Conservation (phyloP, 1,140 invertebrate species). For the Diuraphis noxia region DNA sequence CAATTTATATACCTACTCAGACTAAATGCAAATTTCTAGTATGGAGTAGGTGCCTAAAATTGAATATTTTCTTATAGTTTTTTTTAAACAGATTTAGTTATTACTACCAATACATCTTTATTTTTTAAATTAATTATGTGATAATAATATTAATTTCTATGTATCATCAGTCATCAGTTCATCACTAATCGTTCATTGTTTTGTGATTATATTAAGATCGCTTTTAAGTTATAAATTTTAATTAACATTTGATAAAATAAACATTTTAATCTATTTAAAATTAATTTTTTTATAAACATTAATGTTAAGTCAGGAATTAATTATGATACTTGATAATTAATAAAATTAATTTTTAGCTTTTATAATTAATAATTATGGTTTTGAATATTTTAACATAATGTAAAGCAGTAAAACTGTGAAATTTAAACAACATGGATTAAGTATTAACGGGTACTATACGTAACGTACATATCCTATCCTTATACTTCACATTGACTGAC, state of each 20-base stretch:
- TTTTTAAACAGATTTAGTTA: neutral
- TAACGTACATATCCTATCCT: too few relatives aligned
- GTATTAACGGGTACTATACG: neutral
- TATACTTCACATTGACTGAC: neutral
- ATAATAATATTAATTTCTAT: neutral
- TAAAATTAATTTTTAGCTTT: neutral
- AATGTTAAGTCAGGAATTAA: neutral
- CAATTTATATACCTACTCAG: neutral
- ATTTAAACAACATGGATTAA: neutral
- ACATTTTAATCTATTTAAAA: too few relatives aligned
- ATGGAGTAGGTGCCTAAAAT: neutral
- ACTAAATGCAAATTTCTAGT: neutral
- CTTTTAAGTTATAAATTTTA: neutral
- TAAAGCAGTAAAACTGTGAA: neutral
- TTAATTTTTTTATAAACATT: too few relatives aligned
- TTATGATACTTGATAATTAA: neutral
- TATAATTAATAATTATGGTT: neutral
- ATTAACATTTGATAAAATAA: too few relatives aligned
- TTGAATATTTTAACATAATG: neutral
- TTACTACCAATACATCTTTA: neutral
- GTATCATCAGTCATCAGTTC: neutral
- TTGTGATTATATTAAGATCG: neutral
- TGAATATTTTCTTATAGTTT: neutral
- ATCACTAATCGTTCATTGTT: neutral
- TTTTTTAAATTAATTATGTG: neutral